Percentiles rank a stretch among this genome's conserved stretches.
phyloP scores from a whole-genome alignment of 2,797 vertebrate genomes.

The Gallirallus australis region DNA sequence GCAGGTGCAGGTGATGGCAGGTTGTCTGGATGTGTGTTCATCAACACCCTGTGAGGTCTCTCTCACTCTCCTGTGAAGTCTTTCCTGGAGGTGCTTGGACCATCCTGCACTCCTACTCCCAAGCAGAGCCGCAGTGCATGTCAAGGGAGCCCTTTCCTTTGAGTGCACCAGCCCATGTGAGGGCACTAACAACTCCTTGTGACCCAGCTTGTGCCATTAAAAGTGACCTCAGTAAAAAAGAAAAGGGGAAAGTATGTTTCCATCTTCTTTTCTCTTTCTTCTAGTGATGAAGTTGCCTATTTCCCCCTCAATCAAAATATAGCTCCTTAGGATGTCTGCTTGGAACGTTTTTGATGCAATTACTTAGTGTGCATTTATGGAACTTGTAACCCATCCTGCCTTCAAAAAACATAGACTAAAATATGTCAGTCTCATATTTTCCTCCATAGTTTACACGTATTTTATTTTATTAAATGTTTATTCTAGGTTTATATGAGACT shows the following conservation, averaged over 20 bases:
- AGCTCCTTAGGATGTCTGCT: neutral
- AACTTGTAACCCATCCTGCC: neutral
- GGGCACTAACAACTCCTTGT: neutral
- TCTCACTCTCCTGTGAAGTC: neutral
- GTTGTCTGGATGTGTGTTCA: neutral
- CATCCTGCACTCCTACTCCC: neutral
- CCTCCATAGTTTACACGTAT: neutral
- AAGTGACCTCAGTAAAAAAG: neutral
- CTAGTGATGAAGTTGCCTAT: neutral
- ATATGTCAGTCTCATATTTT: neutral
- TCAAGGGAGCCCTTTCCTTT: neutral
- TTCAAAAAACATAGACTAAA: neutral
- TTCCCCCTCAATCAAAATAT: neutral
- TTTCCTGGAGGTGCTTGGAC: neutral
- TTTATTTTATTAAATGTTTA: conserved; percentile 13
- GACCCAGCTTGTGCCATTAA: neutral
- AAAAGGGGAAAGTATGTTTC: neutral
- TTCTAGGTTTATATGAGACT: neutral
- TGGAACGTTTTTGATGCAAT: neutral
- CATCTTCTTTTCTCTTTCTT: neutral
- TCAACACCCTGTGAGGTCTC: neutral
- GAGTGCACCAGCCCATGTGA: neutral
- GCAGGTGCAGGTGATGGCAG: neutral
- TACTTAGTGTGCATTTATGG: neutral
- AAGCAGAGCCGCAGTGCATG: neutral